These are phyloP conservation scores for Bombus haemorrhoidalis DNA, from an alignment of 1,140 invertebrate genomes.

Conservation along the genomic window DNA sequence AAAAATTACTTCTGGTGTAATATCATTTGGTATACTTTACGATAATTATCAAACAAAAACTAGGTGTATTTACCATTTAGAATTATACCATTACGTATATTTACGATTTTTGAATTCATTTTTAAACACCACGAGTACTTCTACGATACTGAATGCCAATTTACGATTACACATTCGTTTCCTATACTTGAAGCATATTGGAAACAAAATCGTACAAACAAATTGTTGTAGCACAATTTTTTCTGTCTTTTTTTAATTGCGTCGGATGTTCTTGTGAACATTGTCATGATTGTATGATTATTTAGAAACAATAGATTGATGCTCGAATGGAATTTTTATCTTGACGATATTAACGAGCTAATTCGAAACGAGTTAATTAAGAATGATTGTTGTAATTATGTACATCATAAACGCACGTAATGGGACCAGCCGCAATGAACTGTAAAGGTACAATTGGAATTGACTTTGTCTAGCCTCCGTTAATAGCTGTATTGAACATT, in stretches of 20 bases:
- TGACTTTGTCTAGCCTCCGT: slow-evolving; percentile 9
- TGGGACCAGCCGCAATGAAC: slow-evolving; percentile 36
- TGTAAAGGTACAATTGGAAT: slow-evolving; percentile 25
- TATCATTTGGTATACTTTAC: not conserved
- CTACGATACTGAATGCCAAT: slow-evolving; percentile 53
- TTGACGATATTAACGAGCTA: not conserved
- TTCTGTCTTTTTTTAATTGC: slow-evolving; percentile 30
- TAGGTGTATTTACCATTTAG: slow-evolving; percentile 22
- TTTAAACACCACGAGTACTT: slow-evolving; percentile 51
- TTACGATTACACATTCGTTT: slow-evolving; percentile 34
- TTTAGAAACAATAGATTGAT: not conserved
- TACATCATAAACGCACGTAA: not conserved
- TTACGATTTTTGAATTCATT: slow-evolving; percentile 18
- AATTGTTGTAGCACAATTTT: slow-evolving; percentile 25
- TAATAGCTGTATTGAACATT: not conserved
- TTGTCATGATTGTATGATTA: not conserved
- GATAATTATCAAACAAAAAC: not conserved
- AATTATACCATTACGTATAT: too few relatives aligned
- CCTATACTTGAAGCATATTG: slow-evolving; percentile 6
- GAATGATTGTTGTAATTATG: not conserved
- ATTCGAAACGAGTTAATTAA: not conserved
- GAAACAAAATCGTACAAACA: slow-evolving; percentile 42
- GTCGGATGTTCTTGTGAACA: slow-evolving; percentile 49
- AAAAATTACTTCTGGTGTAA: slow-evolving; percentile 7
- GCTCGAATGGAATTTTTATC: not conserved